Base-by-base conservation (phyloP, 2,113 vertebrate species). In the Tupaia chinensis region DNA sequence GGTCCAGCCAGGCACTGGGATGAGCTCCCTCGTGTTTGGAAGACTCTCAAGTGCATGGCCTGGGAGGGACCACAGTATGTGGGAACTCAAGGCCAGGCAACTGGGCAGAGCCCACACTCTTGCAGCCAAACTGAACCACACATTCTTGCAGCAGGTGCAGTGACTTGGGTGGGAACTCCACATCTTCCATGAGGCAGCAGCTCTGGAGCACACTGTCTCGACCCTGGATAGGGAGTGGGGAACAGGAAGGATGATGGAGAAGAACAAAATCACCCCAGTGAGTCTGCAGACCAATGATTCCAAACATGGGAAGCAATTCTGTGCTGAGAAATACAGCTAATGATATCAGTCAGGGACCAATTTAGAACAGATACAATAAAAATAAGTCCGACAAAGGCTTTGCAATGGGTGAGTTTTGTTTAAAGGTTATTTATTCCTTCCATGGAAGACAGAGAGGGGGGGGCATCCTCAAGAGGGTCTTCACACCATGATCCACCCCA, bases 301-400 rank as follows among this genome's bases (percentile, higher is more conserved):
- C 53, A 53, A 19, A 9, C 60, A 11, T 3, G 1, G 0, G 32
- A 13, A 27, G 58, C 65, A 17, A 3, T 74, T 5, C 16, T 9
- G n/a, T 68, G 1, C 58, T 14, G 22, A 16, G 58, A 61, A 22
- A 19, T 3, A 2, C 1, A 54, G 60, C 19, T 53, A 1, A 10
- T 4, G 65, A 12, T 9, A n/a, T 25, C 44, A 29, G 3, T 25
- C 65, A 80, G 17, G 1, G 1, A 1, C 34, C 73, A 17, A 10
- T 60, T 60, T 19, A 32, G 63, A 53, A 25, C 25, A 27, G 4
- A 13, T 3, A 15, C 32, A 3, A 8, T 2, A 1, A 32, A 56
- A 44, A n/a, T 14, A 5, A 13, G 11, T 32, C n/a, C 11, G 44
- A 58, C 23, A 23, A 2, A 25, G 17, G 22, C 56, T 78, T 78